Base-by-base conservation (phyloP, 1,140 invertebrate genomes). In the Scaptomyza pallida region DNA sequence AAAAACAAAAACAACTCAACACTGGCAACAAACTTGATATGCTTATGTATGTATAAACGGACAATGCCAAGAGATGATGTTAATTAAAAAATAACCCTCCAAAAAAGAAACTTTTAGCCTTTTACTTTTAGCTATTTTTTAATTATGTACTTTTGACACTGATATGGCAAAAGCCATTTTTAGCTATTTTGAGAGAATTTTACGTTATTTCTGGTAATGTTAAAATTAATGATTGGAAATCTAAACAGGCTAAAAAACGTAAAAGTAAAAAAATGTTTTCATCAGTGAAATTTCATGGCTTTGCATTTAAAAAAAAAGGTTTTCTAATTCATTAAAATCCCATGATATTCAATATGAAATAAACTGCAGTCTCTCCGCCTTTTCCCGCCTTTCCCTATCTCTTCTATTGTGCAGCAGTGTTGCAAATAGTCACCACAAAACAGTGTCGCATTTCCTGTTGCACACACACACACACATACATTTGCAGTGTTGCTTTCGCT, bases 401-500 rank as follows among this genome's bases (percentile, higher is more conserved):
- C 37, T 69, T 8, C 44, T 40, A 33, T 52, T 43, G 45, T 51
- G n/a, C 54, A 41, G 19, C 35, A 64, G 45, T 73, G 59, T 54
- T 73, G 63, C 77, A 54, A 12, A 63, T 15, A 40, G 41, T 63
- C 13, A 6, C n/a, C 54, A 12, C 55, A 21, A n/a, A 13, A 50
- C 52, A 67, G 54, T 64, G 69, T 56, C 63, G 64, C 72, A 79
- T 67, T 75, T 75, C 62, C 67, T 41, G 55, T 48, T 26, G 43
- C 62, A 2, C 55, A 48, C 40, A 59, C 47, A 50, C 33, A 40
- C 35, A 48, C 33, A 44, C 0, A 26, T 26, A 26, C 23, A 26
- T 26, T 26, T 57, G 9, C 26, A 50, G 35, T 9, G 12, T 30
- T 47, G 60, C 59, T 56, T 54, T 21, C 41, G 37, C 16, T 44